Evolutionary conservation across 2,113 vertebrate genomes (phyloP).

Genomic region (Heptranchias perlo): DNA sequence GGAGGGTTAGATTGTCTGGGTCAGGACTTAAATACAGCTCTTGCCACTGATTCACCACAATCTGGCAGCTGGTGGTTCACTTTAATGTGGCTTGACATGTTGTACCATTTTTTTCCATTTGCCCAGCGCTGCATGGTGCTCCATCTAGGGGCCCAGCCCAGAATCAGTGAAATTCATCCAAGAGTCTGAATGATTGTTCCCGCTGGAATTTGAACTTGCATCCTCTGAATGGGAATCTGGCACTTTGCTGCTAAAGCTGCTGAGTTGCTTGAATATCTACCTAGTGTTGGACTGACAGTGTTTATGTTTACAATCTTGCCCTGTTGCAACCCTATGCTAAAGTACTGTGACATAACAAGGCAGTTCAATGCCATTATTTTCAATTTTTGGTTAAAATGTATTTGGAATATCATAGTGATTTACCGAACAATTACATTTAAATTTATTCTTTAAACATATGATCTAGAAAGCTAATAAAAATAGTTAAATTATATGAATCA

Average conservation of each 20-base stretch:
- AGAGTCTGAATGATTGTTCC: background rate
- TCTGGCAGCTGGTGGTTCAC: too few relatives aligned
- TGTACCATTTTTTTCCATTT: background rate
- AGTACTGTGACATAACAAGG: background rate
- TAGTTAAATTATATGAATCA: constrained; percentile 28
- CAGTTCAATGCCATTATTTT: background rate
- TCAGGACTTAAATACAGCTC: background rate
- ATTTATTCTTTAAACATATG: background rate
- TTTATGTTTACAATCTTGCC: background rate
- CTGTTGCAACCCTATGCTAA: background rate
- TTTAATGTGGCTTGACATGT: background rate
- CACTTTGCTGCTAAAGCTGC: background rate
- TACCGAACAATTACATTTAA: background rate
- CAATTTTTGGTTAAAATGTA: background rate
- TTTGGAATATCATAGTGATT: background rate
- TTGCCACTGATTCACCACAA: background rate
- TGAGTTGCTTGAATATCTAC: background rate
- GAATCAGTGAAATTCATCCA: background rate
- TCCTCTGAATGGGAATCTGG: background rate
- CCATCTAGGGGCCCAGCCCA: background rate
- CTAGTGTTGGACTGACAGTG: background rate
- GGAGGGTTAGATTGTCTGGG: background rate
- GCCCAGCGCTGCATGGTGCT: background rate
- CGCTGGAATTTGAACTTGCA: background rate
- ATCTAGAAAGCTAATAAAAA: background rate